Percentiles rank a stretch among this genome's conserved stretches.
Evolutionary conservation across 2,797 vertebrate species (phyloP).

Genomic region (Diplodus puntazzo): DNA sequence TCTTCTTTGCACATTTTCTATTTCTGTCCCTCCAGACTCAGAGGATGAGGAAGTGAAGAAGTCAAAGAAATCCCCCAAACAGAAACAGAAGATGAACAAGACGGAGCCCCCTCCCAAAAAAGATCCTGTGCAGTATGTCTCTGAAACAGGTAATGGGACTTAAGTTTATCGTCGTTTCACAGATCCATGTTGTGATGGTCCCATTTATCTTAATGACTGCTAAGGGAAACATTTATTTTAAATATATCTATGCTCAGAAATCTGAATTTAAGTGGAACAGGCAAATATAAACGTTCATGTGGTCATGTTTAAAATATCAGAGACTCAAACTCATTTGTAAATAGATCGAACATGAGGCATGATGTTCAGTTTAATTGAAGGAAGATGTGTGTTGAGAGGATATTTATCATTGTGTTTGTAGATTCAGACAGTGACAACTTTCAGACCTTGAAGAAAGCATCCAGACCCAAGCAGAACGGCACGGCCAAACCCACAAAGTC

Average conservation of each 20-base stretch:
- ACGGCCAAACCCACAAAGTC: slow-evolving; percentile 51
- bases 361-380: neutral
- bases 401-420: slow-evolving; percentile 55
- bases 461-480: slow-evolving; percentile 88
- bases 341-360: neutral
- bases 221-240: neutral
- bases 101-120: slow-evolving; percentile 78
- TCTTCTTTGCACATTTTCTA: neutral
- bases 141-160: slow-evolving; percentile 92
- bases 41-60: slow-evolving; percentile 87
- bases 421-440: slow-evolving; percentile 94
- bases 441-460: slow-evolving; percentile 80
- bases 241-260: neutral
- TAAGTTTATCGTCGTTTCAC: neutral
- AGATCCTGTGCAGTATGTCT: slow-evolving; percentile 91
- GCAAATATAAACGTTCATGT: neutral
- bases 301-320: neutral
- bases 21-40: slow-evolving; percentile 85
- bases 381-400: neutral
- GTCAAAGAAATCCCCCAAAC: slow-evolving; percentile 85
- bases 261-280: neutral
- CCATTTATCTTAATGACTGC: neutral
- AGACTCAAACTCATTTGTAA: no score
- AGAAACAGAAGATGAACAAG: slow-evolving; percentile 77
- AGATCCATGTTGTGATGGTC: neutral